These are phyloP conservation scores for Brassicogethes aeneus DNA, from an alignment of 2,888 invertebrate genomes.

Conservation along the genomic window DNA sequence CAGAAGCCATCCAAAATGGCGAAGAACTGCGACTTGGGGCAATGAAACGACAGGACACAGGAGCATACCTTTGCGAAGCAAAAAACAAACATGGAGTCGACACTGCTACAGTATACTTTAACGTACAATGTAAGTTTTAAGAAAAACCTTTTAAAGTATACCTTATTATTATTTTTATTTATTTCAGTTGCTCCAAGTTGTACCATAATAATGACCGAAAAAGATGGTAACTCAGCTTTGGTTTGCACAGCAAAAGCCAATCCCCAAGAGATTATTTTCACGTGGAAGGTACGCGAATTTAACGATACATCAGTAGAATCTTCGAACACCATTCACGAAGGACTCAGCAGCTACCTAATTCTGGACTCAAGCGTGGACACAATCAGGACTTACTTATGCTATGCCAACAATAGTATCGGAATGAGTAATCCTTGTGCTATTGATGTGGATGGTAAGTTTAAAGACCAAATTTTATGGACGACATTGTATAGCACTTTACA, in stretches of 20 bases:
- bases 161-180: conserved; percentile 1
- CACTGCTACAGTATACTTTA: conserved; percentile 58
- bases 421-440: conserved; percentile 51
- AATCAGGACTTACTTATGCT: conserved; percentile 72
- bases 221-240: conserved; percentile 64
- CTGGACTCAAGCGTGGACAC: conserved; percentile 54
- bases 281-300: conserved; percentile 76
- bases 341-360: conserved; percentile 52
- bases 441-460: conserved; percentile 55
- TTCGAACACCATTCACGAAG: conserved; percentile 48
- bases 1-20: conserved; percentile 42
- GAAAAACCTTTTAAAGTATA: not conserved
- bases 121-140: conserved; percentile 79
- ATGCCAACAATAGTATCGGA: conserved; percentile 78
- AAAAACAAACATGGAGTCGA: conserved; percentile 71
- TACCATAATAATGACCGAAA: conserved; percentile 61
- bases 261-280: conserved; percentile 67
- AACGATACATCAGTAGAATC: conserved; percentile 67
- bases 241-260: conserved; percentile 77
- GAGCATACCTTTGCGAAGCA: conserved; percentile 71
- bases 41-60: conserved; percentile 61
- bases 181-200: conserved; percentile 75
- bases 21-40: conserved; percentile 53
- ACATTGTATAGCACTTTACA: no score
- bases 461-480: no score